A percentile compares a stretch with the other conserved stretches of the same genome.
These are phyloP conservation scores for Thecophora atra DNA, from an alignment of 2,888 invertebrate species.

Conservation along the genomic window DNA sequence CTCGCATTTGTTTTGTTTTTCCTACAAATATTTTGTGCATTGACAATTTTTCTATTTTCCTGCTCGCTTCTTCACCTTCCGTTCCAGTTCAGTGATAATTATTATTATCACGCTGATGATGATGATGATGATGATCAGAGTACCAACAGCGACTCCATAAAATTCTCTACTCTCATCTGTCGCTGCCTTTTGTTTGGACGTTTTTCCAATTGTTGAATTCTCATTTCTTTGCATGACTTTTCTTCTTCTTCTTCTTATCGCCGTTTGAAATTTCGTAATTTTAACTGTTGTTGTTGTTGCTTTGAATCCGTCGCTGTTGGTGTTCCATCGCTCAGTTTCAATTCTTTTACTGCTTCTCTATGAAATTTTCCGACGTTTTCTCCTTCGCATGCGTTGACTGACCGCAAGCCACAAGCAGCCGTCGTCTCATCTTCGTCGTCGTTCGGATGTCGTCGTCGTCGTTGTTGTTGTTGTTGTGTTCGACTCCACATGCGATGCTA, in stretches of 20 bases:
- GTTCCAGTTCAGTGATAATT: conserved; percentile 44
- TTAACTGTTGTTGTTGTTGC: conserved; percentile 15
- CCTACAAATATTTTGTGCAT: neutral
- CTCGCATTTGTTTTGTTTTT: conserved; percentile 21
- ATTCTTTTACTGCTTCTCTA: neutral
- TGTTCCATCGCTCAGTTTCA: conserved; percentile 3
- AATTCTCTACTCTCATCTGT: neutral
- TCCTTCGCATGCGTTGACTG: conserved; percentile 7
- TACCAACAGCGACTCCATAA: conserved; percentile 16
- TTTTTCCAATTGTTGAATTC: neutral
- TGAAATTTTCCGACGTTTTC: conserved; percentile 26
- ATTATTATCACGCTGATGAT: neutral
- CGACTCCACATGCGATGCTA: neutral
- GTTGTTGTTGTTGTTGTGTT: neutral
- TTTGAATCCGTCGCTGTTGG: neutral
- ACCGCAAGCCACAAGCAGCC: conserved; percentile 9
- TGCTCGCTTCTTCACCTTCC: conserved; percentile 6
- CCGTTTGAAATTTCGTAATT: conserved; percentile 27
- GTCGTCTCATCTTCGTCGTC: neutral
- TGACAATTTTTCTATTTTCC: conserved; percentile 18
- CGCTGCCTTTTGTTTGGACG: neutral
- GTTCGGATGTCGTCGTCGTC: neutral
- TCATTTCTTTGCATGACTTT: conserved; percentile 21
- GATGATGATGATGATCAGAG: no score
- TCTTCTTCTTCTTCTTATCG: conserved; percentile 10